Evolutionary conservation across 2,797 vertebrate genomes (phyloP).

Genomic region (Falco naumanni): DNA sequence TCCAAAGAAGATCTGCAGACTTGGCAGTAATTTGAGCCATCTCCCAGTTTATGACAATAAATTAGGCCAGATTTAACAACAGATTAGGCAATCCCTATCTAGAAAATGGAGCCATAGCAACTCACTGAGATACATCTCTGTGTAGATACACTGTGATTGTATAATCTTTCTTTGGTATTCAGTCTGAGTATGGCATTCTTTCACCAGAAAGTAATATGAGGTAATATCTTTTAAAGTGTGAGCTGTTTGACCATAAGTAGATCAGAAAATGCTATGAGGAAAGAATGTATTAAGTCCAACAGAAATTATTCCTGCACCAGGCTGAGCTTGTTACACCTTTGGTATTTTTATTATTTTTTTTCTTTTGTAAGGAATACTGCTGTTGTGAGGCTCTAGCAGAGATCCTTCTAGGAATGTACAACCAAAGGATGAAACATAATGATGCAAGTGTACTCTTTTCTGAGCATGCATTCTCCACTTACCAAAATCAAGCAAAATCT

Average conservation of each 20-base stretch:
- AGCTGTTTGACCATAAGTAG: neutral
- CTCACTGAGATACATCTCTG: neutral
- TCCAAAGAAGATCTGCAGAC: neutral
- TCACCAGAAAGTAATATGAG: neutral
- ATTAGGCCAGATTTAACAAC: neutral
- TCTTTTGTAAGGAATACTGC: neutral
- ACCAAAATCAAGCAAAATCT: neutral
- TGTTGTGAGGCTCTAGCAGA: neutral
- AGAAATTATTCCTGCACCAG: rapidly evolving
- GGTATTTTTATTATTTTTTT: neutral
- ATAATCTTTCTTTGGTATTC: neutral
- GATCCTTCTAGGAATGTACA: neutral
- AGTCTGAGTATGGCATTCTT: neutral
- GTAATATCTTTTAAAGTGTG: neutral
- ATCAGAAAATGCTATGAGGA: neutral
- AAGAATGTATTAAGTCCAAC: neutral
- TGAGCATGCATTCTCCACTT: neutral
- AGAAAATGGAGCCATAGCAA: neutral
- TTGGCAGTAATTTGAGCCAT: neutral
- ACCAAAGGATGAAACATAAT: neutral
- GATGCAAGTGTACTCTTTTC: neutral
- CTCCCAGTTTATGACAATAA: neutral
- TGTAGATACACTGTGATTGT: neutral
- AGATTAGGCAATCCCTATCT: neutral
- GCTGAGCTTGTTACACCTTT: neutral